phyloP scores from a whole-genome alignment of 2,113 vertebrate genomes.

The Delphinus delphis region DNA sequence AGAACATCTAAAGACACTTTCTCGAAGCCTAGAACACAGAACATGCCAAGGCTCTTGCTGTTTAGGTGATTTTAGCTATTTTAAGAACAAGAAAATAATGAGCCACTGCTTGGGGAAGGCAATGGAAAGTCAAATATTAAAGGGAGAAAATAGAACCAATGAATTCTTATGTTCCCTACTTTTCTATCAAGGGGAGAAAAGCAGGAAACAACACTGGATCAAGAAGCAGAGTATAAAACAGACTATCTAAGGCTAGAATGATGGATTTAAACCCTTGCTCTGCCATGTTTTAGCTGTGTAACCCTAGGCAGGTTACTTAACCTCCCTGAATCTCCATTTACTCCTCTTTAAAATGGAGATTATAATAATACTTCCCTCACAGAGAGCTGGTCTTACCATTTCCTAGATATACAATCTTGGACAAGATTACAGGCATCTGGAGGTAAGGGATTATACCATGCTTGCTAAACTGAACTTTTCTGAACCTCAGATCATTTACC shows the following conservation, averaged over 20 bases:
- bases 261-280: not conserved
- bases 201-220: not conserved
- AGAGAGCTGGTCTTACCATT: not conserved
- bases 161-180: not conserved
- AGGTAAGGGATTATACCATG: not conserved
- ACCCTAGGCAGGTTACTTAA: not conserved
- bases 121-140: not conserved
- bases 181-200: not conserved
- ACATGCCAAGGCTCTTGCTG: not conserved
- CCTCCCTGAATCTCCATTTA: not conserved
- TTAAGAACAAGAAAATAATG: not conserved
- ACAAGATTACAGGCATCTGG: not conserved
- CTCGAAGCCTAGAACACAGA: not conserved
- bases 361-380: not conserved
- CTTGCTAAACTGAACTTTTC: not conserved
- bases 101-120: not conserved
- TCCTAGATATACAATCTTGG: not conserved
- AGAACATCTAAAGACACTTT: not conserved
- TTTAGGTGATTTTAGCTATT: not conserved
- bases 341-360: not conserved
- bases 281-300: not conserved
- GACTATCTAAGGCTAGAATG: not conserved
- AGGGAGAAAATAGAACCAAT: not conserved
- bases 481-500: not conserved
- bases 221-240: not conserved